Evolutionary conservation across 1,140 invertebrate species (phyloP).

Genomic region (Mercenaria mercenaria): DNA sequence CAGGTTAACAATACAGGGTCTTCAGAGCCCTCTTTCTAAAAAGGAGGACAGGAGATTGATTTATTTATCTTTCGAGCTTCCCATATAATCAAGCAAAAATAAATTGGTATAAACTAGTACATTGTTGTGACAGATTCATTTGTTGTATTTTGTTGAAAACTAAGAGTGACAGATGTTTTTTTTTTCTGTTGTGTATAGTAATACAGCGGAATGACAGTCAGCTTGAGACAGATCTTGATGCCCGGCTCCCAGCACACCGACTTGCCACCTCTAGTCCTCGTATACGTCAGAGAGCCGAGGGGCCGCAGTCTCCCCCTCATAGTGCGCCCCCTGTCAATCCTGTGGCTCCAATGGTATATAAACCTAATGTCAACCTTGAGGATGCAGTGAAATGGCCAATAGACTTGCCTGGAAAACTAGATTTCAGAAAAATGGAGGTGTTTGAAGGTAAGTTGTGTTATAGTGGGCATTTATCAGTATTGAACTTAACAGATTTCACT

Average conservation of each 20-base stretch:
- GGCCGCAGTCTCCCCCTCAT: not conserved
- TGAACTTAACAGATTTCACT: not conserved
- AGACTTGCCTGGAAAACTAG: constrained; percentile 72
- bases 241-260: not conserved
- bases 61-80: too few relatives aligned
- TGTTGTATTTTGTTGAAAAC: too few relatives aligned
- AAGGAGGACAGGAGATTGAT: too few relatives aligned
- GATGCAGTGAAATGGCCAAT: constrained; percentile 77
- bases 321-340: constrained; percentile 55
- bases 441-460: constrained; percentile 79
- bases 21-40: too few relatives aligned
- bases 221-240: constrained; percentile 69
- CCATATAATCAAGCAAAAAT: too few relatives aligned
- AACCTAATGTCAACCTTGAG: constrained; percentile 69
- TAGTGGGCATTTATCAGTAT: constrained; percentile 10
- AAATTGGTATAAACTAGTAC: too few relatives aligned
- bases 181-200: too few relatives aligned
- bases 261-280: constrained; percentile 5
- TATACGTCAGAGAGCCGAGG: not conserved
- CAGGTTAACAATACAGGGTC: too few relatives aligned
- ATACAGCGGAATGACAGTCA: constrained; percentile 70
- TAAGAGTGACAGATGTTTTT: too few relatives aligned
- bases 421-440: constrained; percentile 75
- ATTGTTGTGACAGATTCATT: too few relatives aligned
- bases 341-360: constrained; percentile 49